These are phyloP conservation scores for Brenthis daphne DNA, from an alignment of 2,888 invertebrate genomes.

Conservation along the genomic window DNA sequence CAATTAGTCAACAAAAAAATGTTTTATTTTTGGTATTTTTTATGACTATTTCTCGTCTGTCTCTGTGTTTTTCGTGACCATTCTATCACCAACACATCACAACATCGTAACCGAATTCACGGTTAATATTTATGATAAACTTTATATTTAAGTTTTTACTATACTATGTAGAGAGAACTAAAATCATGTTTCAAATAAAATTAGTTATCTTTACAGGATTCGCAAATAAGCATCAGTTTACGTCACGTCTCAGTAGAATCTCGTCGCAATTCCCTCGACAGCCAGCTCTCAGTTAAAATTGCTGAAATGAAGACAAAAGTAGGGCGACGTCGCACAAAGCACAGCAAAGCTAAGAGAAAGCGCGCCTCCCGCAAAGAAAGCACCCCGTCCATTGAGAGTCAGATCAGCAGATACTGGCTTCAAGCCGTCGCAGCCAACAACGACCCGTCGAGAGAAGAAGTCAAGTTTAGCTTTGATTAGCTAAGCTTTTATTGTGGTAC, in stretches of 20 bases:
- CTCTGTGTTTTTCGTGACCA: no score
- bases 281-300: slow-evolving; percentile 92
- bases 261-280: slow-evolving; percentile 92
- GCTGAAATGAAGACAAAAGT: slow-evolving; percentile 91
- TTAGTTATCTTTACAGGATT: slow-evolving; percentile 65
- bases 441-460: slow-evolving; percentile 79
- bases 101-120: no score
- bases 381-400: slow-evolving; percentile 91
- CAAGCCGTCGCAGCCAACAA: slow-evolving; percentile 83
- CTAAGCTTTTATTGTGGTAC: not conserved
- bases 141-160: not conserved
- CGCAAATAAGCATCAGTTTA: slow-evolving; percentile 89
- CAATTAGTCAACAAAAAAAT: no score
- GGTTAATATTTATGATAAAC: no score
- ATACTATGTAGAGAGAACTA: not conserved
- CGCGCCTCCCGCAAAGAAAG: slow-evolving; percentile 83
- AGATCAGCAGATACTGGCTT: slow-evolving; percentile 86
- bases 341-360: slow-evolving; percentile 71
- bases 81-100: no score
- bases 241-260: slow-evolving; percentile 93
- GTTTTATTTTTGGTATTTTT: no score
- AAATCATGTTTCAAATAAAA: not conserved
- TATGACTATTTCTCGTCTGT: no score
- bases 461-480: slow-evolving; percentile 77
- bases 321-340: slow-evolving; percentile 76